Evolutionary conservation across 2,888 invertebrate species (phyloP).

Genomic region (Acleris literana): DNA sequence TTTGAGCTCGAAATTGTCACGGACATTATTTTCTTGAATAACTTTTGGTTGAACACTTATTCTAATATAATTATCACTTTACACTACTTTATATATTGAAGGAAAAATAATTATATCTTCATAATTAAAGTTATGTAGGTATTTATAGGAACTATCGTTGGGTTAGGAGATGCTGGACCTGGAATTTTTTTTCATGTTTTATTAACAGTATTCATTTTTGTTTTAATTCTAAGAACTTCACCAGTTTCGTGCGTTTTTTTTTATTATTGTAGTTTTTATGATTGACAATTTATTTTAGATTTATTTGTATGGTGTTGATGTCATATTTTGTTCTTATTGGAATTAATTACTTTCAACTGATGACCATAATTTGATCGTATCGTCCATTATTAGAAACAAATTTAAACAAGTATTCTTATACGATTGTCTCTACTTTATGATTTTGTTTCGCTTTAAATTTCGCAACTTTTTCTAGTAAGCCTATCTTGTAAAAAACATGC

Average conservation of each 20-base stretch:
- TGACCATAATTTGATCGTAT: too few species aligned
- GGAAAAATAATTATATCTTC: conserved; percentile 79
- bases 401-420: too few species aligned
- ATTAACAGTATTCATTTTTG: conserved; percentile 11
- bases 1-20: conserved; percentile 71
- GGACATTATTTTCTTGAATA: conserved; percentile 64
- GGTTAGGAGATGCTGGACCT: conserved; percentile 79
- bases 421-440: too few species aligned
- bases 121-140: conserved; percentile 77
- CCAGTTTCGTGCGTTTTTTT: conserved; percentile 48
- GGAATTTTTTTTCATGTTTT: conserved; percentile 37
- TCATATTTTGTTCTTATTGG: background rate
- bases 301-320: background rate
- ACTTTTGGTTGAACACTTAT: conserved; percentile 38
- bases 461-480: too few species aligned
- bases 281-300: background rate
- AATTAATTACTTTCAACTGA: too few species aligned
- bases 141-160: conserved; percentile 84
- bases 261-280: conserved; percentile 11
- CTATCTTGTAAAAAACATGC: too few species aligned
- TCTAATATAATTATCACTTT: conserved; percentile 40
- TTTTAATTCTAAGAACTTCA: conserved; percentile 45
- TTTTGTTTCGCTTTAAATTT: too few species aligned
- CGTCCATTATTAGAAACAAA: too few species aligned
- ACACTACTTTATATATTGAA: conserved; percentile 60